Base-by-base conservation (phyloP, 2,797 vertebrate species). In the Tympanoctomys barrerae region DNA sequence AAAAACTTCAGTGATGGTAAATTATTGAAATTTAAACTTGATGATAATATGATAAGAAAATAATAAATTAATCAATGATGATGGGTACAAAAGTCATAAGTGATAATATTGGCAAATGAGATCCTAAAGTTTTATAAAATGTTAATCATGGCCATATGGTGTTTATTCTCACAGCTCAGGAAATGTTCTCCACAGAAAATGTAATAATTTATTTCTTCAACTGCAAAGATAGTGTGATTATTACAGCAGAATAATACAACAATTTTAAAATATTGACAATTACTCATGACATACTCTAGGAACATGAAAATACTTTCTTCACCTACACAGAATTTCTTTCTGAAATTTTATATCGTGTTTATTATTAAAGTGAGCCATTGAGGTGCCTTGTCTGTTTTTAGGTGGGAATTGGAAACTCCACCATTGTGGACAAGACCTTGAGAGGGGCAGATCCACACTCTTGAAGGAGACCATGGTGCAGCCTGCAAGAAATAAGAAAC, bases 121-220 rank as follows among this genome's bases (percentile, higher is more conserved):
- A 91, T 46, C 26, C 54, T 68, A 31, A 91, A 86, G n/a, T 87
- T 57, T 91, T 83, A 89, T 73, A 82, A 91, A 89, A 86, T 81
- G 91, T 92, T 94, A 82, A 62, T 78, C 73, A 71, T 31, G 24
- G 66, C 77, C 80, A 95, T 64, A 89, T 52, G 62, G 57, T 96
- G 33, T 87, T 94, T 89, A 92, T 81, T 68, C 57, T 93, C 49
- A 95, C 54, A 70, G 84, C 36, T 92, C 64, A 93, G 70, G 62
- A 59, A 90, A 52, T 5, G 1, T 46, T 83, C 68, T 87, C 8
- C 21, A 61, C 13, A 92, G 62, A 95, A 86, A 93, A 83, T 70
- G 16, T 49, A 84, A 80, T 73, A 83, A 87, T 70, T 80, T 71
- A 79, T 88, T 86, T 91, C 9, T 62, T 19, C 62, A 75, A 86